A percentile compares a stretch with the other conserved stretches of the same genome.
Conservation (phyloP, 2,888 invertebrate species). For the Andrena bicolor region DNA sequence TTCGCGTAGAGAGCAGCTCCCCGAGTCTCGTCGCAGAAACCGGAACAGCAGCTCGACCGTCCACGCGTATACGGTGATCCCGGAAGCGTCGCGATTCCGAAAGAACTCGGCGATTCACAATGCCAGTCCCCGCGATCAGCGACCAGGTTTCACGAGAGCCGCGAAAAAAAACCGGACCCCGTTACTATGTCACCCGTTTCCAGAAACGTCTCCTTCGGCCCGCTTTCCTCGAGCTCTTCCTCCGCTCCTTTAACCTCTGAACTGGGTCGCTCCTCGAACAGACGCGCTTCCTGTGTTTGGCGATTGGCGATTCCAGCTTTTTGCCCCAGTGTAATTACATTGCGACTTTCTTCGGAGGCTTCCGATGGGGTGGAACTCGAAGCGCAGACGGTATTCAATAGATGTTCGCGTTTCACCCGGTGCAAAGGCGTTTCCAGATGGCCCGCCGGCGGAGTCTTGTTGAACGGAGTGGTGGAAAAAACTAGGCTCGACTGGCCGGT, state of each 20-base stretch:
- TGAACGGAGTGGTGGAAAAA: constrained; percentile 4
- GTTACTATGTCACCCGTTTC: constrained; percentile 62
- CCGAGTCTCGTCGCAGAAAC: constrained; percentile 3
- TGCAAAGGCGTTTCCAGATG: too few relatives aligned
- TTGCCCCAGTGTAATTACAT: too few relatives aligned
- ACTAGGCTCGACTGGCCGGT: constrained; percentile 46
- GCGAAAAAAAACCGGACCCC: constrained; percentile 60
- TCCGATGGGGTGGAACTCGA: too few relatives aligned
- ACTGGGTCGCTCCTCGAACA: neutral
- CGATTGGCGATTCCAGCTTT: too few relatives aligned
- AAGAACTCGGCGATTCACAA: constrained; percentile 22
- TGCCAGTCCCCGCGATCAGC: constrained; percentile 32
- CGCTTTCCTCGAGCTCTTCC: constrained; percentile 22
- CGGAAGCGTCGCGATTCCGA: constrained; percentile 53
- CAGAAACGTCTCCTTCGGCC: constrained; percentile 28
- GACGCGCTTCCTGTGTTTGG: neutral
- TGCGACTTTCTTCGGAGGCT: too few relatives aligned
- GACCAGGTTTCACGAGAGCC: constrained; percentile 26
- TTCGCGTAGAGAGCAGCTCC: constrained; percentile 12
- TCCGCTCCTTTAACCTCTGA: neutral
- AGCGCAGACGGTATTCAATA: too few relatives aligned
- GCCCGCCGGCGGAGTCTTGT: too few relatives aligned
- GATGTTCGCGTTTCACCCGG: too few relatives aligned
- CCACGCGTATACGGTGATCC: constrained; percentile 37
- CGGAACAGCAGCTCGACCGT: constrained; percentile 28